Evolutionary conservation across 2,113 vertebrate species (phyloP).

Genomic region (Chaenocephalus aceratus): DNA sequence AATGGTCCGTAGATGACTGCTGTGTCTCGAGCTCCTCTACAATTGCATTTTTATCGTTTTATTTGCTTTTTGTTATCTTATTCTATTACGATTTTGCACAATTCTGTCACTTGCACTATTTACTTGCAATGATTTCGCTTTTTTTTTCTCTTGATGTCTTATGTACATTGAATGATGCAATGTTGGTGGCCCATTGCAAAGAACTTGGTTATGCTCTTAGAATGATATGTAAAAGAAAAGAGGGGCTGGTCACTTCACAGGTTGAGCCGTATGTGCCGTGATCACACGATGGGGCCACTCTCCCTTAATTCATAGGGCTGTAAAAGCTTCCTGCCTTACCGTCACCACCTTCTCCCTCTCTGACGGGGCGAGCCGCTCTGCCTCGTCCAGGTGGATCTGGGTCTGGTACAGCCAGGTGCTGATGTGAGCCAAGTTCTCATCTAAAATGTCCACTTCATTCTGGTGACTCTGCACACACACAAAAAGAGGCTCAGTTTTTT

Average conservation of each 20-base stretch:
- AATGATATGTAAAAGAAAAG: too few species aligned
- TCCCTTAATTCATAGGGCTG: background rate
- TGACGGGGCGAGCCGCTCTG: conserved; percentile 87
- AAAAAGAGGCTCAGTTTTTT: background rate
- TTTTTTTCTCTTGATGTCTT: too few species aligned
- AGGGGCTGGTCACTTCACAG: too few species aligned
- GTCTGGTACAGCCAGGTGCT: conserved; percentile 99
- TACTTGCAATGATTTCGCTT: too few species aligned
- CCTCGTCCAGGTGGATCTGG: conserved; percentile 94
- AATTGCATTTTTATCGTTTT: too few species aligned
- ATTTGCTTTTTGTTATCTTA: too few species aligned
- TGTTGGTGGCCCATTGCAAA: too few species aligned
- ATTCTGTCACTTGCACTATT: too few species aligned
- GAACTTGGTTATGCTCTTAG: too few species aligned
- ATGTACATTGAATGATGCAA: too few species aligned
- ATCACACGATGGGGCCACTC: background rate
- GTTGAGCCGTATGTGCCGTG: too few species aligned
- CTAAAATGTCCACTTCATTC: conserved; percentile 95
- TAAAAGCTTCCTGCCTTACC: conserved; percentile 74
- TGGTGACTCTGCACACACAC: conserved; percentile 88
- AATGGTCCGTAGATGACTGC: background rate
- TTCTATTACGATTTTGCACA: too few species aligned
- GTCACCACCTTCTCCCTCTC: conserved; percentile 91
- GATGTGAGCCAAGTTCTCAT: conserved; percentile 97
- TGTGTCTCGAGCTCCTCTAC: background rate